Evolutionary conservation across 2,797 vertebrate genomes (phyloP).

Genomic region (Sebastes matsubarae): DNA sequence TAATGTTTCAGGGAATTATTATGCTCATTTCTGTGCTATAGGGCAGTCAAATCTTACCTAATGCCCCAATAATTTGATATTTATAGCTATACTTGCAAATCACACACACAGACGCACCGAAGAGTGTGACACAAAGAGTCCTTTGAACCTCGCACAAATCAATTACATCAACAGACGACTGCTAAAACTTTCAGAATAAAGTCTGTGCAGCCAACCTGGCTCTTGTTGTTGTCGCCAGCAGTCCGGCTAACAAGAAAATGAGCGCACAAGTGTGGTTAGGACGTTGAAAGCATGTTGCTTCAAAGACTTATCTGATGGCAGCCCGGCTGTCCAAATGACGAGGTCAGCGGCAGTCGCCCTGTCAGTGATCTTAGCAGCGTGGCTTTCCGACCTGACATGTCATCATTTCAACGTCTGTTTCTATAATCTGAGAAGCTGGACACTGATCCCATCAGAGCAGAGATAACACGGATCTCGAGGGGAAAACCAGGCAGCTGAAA

Average conservation of each 20-base stretch:
- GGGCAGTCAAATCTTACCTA: background rate
- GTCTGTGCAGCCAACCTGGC: background rate
- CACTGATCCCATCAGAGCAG: constrained; percentile 35
- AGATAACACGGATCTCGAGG: constrained; percentile 29
- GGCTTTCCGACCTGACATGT: constrained; percentile 26
- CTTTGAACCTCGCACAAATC: constrained; percentile 26
- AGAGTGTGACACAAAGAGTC: background rate
- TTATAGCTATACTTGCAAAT: background rate
- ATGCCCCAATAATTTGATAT: constrained; percentile 3
- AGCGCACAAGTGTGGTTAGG: constrained; percentile 1
- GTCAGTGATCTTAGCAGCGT: background rate
- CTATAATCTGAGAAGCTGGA: constrained; percentile 40
- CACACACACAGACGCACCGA: background rate
- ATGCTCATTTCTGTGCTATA: background rate
- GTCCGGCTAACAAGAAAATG: constrained; percentile 23
- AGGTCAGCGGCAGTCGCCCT: background rate
- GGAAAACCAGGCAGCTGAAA: constrained; percentile 13
- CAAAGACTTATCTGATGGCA: constrained; percentile 29
- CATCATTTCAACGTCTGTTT: constrained; percentile 12
- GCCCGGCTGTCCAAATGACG: constrained; percentile 3
- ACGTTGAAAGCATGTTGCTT: constrained; percentile 25
- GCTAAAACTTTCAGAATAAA: constrained; percentile 22
- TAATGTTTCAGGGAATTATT: constrained; percentile 1
- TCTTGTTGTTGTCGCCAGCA: background rate
- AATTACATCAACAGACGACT: constrained; percentile 5